Evolutionary conservation across 1,140 invertebrate species (phyloP).

Genomic region (Zaprionus lachaisei): DNA sequence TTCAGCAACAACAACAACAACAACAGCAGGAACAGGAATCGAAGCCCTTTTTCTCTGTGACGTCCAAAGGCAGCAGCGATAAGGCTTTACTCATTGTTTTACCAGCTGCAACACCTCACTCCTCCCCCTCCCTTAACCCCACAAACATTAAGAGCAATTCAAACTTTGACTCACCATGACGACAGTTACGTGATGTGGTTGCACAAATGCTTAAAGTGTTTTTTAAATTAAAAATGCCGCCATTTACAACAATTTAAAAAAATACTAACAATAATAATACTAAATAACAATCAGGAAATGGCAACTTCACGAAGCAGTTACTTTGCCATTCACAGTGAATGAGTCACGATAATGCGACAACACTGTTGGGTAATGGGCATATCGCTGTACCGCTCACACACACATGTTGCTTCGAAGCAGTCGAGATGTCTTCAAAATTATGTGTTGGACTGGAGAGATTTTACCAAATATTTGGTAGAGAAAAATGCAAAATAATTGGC

Average conservation of each 20-base stretch:
- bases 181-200: slow-evolving; percentile 4
- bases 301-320: neutral
- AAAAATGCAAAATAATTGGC: slow-evolving; percentile 87
- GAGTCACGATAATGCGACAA: neutral
- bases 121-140: neutral
- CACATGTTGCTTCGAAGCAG: slow-evolving; percentile 18
- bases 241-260: neutral
- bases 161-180: slow-evolving; percentile 8
- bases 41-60: slow-evolving; percentile 34
- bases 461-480: slow-evolving; percentile 78
- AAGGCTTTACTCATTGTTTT: slow-evolving; percentile 73
- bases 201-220: slow-evolving; percentile 1
- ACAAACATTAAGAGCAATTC: slow-evolving; percentile 5
- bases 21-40: slow-evolving; percentile 11
- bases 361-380: neutral
- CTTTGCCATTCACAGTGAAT: neutral
- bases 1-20: slow-evolving; percentile 16
- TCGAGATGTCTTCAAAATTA: neutral
- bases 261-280: neutral
- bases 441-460: slow-evolving; percentile 82
- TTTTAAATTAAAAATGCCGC: neutral
- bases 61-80: slow-evolving; percentile 35
- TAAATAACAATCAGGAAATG: neutral
- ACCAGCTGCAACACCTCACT: neutral
- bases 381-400: slow-evolving; percentile 5